Evolutionary conservation across 2,113 vertebrate genomes (phyloP).

Genomic region (Raja brachyura): DNA sequence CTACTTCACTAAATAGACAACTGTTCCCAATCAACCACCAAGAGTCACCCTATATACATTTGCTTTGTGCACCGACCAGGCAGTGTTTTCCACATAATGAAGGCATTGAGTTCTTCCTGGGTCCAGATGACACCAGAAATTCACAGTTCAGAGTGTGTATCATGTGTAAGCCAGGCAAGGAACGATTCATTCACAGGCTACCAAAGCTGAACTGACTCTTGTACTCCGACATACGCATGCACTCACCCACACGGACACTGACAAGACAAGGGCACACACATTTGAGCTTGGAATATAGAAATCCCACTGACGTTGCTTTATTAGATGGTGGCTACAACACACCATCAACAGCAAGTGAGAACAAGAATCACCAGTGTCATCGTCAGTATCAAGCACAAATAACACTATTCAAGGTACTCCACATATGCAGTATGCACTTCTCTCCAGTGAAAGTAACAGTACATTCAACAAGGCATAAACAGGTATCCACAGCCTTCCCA

Average conservation of each 20-base stretch:
- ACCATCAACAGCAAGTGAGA: neutral
- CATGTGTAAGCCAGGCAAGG: neutral
- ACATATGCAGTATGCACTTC: neutral
- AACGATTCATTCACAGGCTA: neutral
- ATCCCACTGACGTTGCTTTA: too few relatives aligned
- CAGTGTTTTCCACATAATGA: neutral
- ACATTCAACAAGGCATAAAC: neutral
- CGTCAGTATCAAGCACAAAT: neutral
- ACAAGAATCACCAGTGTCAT: neutral
- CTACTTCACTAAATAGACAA: neutral
- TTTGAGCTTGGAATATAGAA: too few relatives aligned
- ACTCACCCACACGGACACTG: too few relatives aligned
- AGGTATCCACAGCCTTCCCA: neutral
- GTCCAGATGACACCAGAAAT: neutral
- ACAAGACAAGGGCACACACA: too few relatives aligned
- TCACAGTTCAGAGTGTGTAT: neutral
- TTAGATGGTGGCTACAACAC: too few relatives aligned
- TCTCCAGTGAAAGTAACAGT: neutral
- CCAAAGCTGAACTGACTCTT: neutral
- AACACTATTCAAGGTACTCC: neutral
- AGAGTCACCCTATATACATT: neutral
- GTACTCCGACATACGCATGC: neutral
- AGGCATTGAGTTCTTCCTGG: neutral
- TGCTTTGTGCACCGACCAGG: neutral
- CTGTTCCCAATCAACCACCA: neutral